A percentile compares a stretch with the other conserved stretches of the same genome.
Conservation (phyloP, 2,797 vertebrate species). For the Platalea minor region DNA sequence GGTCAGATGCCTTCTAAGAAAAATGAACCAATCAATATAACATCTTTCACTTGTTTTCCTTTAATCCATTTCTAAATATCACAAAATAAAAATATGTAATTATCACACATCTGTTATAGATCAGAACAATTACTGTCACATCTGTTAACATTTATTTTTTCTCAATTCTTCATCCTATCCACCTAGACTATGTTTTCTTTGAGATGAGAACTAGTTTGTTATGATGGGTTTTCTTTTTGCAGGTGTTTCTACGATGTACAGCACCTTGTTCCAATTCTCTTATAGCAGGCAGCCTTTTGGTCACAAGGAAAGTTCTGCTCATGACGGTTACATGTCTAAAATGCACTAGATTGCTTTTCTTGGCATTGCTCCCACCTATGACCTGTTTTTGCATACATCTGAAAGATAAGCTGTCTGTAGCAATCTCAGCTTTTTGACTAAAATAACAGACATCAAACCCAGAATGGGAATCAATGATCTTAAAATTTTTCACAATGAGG, state of each 20-base stretch:
- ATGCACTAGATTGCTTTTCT: background rate
- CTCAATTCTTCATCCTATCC: background rate
- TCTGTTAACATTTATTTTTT: background rate
- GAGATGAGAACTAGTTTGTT: background rate
- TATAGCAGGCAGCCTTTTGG: background rate
- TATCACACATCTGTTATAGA: background rate
- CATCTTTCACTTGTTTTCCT: background rate
- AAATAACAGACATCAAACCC: background rate
- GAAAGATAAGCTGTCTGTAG: background rate
- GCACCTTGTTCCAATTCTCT: background rate
- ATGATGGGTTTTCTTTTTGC: background rate
- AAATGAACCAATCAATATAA: background rate
- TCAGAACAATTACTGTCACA: background rate
- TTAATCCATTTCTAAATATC: background rate
- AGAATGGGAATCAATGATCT: background rate
- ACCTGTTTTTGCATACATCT: background rate
- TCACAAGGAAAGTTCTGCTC: background rate
- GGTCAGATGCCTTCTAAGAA: background rate
- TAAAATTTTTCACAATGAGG: background rate
- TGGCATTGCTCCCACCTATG: background rate
- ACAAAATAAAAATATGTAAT: background rate
- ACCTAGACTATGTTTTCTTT: background rate
- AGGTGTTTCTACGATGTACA: background rate
- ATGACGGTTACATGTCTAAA: background rate
- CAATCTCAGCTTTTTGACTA: background rate